A percentile compares a stretch with the other conserved stretches of the same genome.
Evolutionary conservation across 2,888 invertebrate genomes (phyloP).

Genomic region (Eustalomyia histrio): DNA sequence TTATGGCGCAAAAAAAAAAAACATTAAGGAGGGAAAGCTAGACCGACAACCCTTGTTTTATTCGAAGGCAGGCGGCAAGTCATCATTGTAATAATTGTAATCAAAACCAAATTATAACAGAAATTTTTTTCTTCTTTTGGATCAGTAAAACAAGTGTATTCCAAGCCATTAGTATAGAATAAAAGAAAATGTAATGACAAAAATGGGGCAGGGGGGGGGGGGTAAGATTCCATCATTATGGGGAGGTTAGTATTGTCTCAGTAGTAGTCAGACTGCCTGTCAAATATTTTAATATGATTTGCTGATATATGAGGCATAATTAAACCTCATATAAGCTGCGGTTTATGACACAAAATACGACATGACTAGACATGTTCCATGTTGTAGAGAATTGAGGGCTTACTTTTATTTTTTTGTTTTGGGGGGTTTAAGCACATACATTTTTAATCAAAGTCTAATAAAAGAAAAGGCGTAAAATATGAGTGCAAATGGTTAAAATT

Average conservation of each 20-base stretch:
- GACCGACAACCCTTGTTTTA: constrained; percentile 59
- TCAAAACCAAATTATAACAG: constrained; percentile 76
- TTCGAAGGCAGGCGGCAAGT: constrained; percentile 33
- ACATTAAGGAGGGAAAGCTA: background rate
- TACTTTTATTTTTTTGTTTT: background rate
- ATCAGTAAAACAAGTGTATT: constrained; percentile 52
- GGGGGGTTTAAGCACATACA: background rate
- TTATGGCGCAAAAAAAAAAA: constrained; percentile 2
- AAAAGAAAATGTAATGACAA: background rate
- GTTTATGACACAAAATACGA: constrained; percentile 66
- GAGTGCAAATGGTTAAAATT: constrained; percentile 47
- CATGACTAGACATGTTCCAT: constrained; percentile 59
- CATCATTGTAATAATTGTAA: constrained; percentile 74
- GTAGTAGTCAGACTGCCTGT: background rate
- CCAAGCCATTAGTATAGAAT: constrained; percentile 36
- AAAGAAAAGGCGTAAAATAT: constrained; percentile 58
- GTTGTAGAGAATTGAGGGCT: constrained; percentile 44
- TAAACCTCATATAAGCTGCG: constrained; percentile 75
- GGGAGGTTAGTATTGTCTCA: background rate
- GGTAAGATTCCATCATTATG: constrained; percentile 6
- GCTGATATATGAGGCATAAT: constrained; percentile 79
- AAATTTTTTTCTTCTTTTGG: constrained; percentile 1
- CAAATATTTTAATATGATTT: constrained; percentile 64
- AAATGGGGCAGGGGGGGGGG: constrained; percentile 12
- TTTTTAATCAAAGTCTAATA: constrained; percentile 54